Conservation (phyloP, 2,888 invertebrate genomes). For the Allygus modestus region DNA sequence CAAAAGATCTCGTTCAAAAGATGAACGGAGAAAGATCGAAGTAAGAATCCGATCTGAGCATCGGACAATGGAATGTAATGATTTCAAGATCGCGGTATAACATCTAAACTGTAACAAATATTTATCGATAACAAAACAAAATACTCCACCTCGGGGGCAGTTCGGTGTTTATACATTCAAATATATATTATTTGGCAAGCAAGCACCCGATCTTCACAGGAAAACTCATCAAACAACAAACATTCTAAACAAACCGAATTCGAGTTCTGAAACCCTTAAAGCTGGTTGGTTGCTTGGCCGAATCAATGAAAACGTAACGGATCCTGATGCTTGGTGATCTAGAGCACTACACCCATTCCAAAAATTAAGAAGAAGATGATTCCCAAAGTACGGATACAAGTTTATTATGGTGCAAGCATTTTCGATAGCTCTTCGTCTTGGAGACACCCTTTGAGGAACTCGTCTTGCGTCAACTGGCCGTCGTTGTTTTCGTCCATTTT, state of each 20-base stretch:
- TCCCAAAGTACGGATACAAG: conserved; percentile 42
- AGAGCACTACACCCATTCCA: conserved; percentile 57
- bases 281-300: conserved; percentile 43
- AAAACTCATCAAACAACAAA: conserved; percentile 54
- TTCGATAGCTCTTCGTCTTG: conserved; percentile 97
- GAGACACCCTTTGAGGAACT: conserved; percentile 98
- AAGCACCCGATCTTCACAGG: conserved; percentile 52
- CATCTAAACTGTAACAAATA: conserved; percentile 58
- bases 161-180: conserved; percentile 43
- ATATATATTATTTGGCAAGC: conserved; percentile 37
- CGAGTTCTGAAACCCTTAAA: conserved; percentile 23
- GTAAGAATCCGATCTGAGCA: conserved; percentile 25
- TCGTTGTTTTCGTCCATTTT: conserved; percentile 99
- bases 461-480: conserved; percentile 98
- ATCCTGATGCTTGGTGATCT: conserved; percentile 46
- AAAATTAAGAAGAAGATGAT: conserved; percentile 55
- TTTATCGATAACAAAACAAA: conserved; percentile 28
- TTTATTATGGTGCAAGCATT: conserved; percentile 91
- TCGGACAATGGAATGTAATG: conserved; percentile 52
- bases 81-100: conserved; percentile 20
- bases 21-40: conserved; percentile 43
- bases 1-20: conserved; percentile 33
- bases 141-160: not conserved
- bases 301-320: conserved; percentile 35
- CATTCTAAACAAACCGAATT: conserved; percentile 56